These are phyloP conservation scores for Diaperis boleti DNA, from an alignment of 2,888 invertebrate species.

Conservation along the genomic window DNA sequence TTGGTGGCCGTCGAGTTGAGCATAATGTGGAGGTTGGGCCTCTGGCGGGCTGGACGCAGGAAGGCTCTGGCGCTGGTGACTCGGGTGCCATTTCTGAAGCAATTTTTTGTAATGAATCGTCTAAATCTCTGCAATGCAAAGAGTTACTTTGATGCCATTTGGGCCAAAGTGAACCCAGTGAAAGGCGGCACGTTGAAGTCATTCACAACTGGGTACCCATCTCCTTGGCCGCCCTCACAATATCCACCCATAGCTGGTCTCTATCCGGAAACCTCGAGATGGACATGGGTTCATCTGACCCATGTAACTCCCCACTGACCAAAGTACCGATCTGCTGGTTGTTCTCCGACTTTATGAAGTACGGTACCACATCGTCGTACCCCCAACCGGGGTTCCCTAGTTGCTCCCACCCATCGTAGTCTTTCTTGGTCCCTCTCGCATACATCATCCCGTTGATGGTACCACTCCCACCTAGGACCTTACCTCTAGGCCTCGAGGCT, in stretches of 20 bases:
- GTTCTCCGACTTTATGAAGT: conserved; percentile 75
- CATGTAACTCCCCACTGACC: conserved; percentile 69
- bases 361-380: conserved; percentile 71
- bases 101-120: neutral
- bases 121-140: too few relatives aligned
- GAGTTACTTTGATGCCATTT: conserved; percentile 54
- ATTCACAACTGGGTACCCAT: conserved; percentile 71
- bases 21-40: conserved; percentile 72
- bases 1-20: conserved; percentile 73
- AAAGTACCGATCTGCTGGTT: conserved; percentile 69
- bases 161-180: conserved; percentile 74
- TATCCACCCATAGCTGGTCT: conserved; percentile 67
- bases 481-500: conserved; percentile 76
- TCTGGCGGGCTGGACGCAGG: conserved; percentile 70
- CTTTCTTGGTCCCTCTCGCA: conserved; percentile 75
- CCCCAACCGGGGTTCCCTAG: conserved; percentile 78
- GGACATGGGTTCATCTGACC: conserved; percentile 72
- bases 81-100: conserved; percentile 70
- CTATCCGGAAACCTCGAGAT: conserved; percentile 73
- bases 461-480: conserved; percentile 75
- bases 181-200: conserved; percentile 74
- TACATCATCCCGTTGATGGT: conserved; percentile 84
- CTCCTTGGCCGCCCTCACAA: conserved; percentile 73
- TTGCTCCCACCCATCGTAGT: conserved; percentile 78
- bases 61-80: conserved; percentile 73